Evolutionary conservation across 2,113 vertebrate species (phyloP).

Genomic region (Esox niger): DNA sequence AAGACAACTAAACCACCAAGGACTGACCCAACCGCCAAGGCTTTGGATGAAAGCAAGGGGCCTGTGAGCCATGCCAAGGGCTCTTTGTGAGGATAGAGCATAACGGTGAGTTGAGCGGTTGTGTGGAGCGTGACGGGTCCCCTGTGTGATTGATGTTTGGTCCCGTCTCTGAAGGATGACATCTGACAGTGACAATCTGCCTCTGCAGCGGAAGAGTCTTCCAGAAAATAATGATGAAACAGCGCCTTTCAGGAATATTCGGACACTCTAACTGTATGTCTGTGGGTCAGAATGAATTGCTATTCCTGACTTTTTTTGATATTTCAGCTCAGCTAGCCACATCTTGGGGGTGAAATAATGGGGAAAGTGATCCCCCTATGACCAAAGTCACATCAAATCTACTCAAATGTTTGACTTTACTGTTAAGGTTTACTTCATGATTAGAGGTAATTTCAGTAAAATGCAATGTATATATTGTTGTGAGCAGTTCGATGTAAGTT

Average conservation of each 20-base stretch:
- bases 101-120: neutral
- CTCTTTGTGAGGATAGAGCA: neutral
- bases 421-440: too few species aligned
- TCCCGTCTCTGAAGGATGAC: neutral
- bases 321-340: neutral
- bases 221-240: neutral
- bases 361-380: too few species aligned
- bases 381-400: too few species aligned
- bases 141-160: neutral
- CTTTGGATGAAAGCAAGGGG: neutral
- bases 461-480: too few species aligned
- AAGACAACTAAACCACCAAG: neutral
- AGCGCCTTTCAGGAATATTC: neutral
- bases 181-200: neutral
- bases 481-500: too few species aligned
- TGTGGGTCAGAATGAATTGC: too few species aligned
- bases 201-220: neutral
- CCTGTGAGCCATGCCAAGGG: neutral
- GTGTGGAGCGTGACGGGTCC: neutral
- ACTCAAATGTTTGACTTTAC: too few species aligned
- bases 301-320: too few species aligned
- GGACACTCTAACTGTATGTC: constrained; percentile 27
- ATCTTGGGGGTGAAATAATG: too few species aligned
- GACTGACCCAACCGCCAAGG: neutral
- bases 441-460: too few species aligned